Conservation (phyloP, 2,797 vertebrate species). For the Cetoscarus ocellatus region DNA sequence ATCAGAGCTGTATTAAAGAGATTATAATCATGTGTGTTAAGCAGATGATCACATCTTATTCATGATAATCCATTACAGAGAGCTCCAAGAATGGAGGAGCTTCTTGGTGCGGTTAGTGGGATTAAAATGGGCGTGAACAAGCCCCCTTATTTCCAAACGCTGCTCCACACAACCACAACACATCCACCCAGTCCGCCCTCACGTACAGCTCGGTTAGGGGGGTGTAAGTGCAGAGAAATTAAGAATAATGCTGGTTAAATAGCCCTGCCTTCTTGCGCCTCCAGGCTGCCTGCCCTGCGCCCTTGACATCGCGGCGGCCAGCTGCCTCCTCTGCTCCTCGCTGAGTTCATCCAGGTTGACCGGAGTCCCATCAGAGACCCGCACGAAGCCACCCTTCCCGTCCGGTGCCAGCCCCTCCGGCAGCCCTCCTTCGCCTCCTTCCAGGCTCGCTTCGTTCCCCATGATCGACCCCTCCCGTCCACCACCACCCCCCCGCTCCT, state of each 20-base stretch:
- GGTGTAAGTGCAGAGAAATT: conserved; percentile 7
- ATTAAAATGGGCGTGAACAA: conserved; percentile 71
- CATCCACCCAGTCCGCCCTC: conserved; percentile 28
- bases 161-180: conserved; percentile 55
- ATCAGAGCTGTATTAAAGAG: neutral
- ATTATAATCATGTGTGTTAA: neutral
- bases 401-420: conserved; percentile 87
- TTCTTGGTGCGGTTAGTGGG: conserved; percentile 27
- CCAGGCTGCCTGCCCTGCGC: conserved; percentile 91
- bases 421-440: conserved; percentile 88
- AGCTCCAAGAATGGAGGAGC: conserved; percentile 15
- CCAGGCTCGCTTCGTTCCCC: conserved; percentile 97
- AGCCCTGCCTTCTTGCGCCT: conserved; percentile 88
- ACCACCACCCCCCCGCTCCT: neutral
- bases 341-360: conserved; percentile 91
- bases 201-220: neutral
- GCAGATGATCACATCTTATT: conserved; percentile 21
- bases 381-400: conserved; percentile 84
- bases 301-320: conserved; percentile 94
- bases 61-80: conserved; percentile 6
- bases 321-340: conserved; percentile 91
- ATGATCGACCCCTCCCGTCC: conserved; percentile 85
- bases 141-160: conserved; percentile 46
- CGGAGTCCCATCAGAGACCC: conserved; percentile 88
- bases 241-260: conserved; percentile 5